Evolutionary conservation across 1,140 invertebrate species (phyloP), one percentile per base, ranked within the genome.

Genomic region (Notospermus geniculatus): DNA sequence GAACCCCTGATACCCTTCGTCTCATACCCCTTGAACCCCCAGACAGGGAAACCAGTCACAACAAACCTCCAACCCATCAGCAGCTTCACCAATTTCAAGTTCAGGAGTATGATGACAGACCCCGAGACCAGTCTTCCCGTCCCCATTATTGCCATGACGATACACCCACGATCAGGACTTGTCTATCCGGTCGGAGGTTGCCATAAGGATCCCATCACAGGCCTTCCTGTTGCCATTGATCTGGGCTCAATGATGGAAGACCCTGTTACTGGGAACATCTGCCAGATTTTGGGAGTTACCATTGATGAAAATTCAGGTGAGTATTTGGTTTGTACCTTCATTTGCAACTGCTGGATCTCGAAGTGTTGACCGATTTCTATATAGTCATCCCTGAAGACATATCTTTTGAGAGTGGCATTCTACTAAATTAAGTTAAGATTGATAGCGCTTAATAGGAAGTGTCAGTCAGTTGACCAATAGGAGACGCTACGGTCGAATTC

Each of bases 201-300:
- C 19, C 75, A 79, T 66, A 63, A 67, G n/a, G 77, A 79, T 54
- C 72, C 73, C 1, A 72, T 79, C 15, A 77, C 75, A 2, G 71
- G 74, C 1, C 61, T 79, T 45, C 70, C 70, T 9, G 68, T 74
- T 19, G 71, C 77, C 9, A 76, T 79, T 19, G 77, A 79, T 46
- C 55, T 79, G 1, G 77, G 77, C 9, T 79, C 77, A 13, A 53
- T 79, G 9, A 78, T 79, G 75, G 62, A 75, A 0, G 77, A 79
- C 55, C 68, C 75, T 1, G 70, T 69, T 43, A 70, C 69, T 27
- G 70, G 68, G 56, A 63, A 65, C 29, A 67, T 73, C 22, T 74
- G 76, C 29, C 77, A 75, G 0, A 74, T 79, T 19, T 59, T 79
- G 23, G 63, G 72, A 11, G 73, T 76, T 11, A 66, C 71, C 0